These are phyloP conservation scores for Clistopyga incitator DNA, from an alignment of 2,888 invertebrate species.

Conservation along the genomic window DNA sequence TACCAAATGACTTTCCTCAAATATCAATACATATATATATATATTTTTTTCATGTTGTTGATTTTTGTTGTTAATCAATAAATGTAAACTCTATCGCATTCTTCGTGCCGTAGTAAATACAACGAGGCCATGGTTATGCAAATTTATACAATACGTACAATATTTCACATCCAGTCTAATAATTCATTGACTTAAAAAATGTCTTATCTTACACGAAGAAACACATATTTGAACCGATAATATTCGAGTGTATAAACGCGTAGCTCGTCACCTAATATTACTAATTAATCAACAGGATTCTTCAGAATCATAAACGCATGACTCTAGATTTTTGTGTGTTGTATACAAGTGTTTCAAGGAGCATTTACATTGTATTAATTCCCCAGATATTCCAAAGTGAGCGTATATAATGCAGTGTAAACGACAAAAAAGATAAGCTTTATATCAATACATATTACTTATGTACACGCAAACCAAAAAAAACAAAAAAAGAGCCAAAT, in stretches of 20 bases:
- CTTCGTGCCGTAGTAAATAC: conserved; percentile 49
- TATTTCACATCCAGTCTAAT: conserved; percentile 54
- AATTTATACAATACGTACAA: conserved; percentile 60
- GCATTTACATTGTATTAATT: conserved; percentile 12
- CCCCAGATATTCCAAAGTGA: conserved; percentile 9
- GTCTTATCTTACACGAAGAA: conserved; percentile 22
- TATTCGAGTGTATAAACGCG: conserved; percentile 35
- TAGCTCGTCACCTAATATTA: conserved; percentile 33
- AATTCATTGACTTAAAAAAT: conserved; percentile 37
- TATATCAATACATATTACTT: conserved; percentile 11
- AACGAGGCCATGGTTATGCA: conserved; percentile 51
- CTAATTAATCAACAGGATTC: conserved; percentile 19
- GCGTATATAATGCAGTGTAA: conserved; percentile 8
- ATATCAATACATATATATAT: conserved; percentile 18
- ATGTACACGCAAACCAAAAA: conserved; percentile 25
- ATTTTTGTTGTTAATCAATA: conserved; percentile 4
- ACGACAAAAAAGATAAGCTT: conserved; percentile 22
- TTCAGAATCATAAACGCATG: conserved; percentile 20
- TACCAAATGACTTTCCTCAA: conserved; percentile 70
- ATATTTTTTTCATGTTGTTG: neutral
- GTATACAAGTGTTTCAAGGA: neutral
- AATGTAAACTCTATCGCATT: conserved; percentile 41
- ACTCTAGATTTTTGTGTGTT: conserved; percentile 11
- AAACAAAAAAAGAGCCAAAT: neutral
- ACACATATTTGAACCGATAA: conserved; percentile 26